Percentiles rank a stretch among this genome's conserved stretches.
These are phyloP conservation scores for Drosophila santomea DNA, from an alignment of 1,140 invertebrate genomes.

Conservation along the genomic window DNA sequence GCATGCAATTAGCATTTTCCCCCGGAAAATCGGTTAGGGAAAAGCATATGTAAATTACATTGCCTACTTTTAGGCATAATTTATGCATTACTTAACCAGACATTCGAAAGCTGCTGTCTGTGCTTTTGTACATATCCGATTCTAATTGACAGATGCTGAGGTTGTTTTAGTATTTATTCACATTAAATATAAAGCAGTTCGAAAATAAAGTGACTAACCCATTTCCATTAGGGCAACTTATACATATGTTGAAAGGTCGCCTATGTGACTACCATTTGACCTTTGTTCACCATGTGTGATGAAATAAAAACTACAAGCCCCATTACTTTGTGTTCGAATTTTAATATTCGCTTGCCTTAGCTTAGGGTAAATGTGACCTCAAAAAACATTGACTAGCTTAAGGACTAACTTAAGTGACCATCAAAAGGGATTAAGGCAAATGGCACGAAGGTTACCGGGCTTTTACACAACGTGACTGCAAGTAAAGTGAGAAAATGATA, in stretches of 20 bases:
- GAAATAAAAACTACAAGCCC: not conserved
- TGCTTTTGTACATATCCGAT: conserved; percentile 30
- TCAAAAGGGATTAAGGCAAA: not conserved
- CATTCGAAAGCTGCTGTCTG: conserved; percentile 48
- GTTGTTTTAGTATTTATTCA: conserved; percentile 28
- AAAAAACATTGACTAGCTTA: conserved; percentile 68
- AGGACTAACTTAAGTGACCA: conserved; percentile 23
- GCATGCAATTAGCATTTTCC: conserved; percentile 38
- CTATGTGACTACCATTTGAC: conserved; percentile 1
- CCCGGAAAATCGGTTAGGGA: conserved; percentile 28
- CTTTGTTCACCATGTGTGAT: conserved; percentile 11
- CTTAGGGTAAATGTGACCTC: conserved; percentile 50
- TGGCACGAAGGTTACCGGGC: not conserved
- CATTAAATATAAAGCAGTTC: conserved; percentile 21
- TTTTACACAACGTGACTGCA: conserved; percentile 43
- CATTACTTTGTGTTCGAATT: conserved; percentile 49
- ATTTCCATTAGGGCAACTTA: conserved; percentile 16
- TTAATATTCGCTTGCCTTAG: conserved; percentile 77
- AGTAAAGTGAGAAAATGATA: not conserved
- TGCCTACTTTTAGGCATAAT: conserved; percentile 68
- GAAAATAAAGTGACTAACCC: not conserved
- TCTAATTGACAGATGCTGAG: conserved; percentile 10
- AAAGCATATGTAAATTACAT: conserved; percentile 37
- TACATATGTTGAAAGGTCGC: not conserved
- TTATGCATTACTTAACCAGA: conserved; percentile 28